Percentiles rank a stretch among this genome's conserved stretches.
Evolutionary conservation across 2,888 invertebrate genomes (phyloP).

Genomic region (Callyntrura sp.): DNA sequence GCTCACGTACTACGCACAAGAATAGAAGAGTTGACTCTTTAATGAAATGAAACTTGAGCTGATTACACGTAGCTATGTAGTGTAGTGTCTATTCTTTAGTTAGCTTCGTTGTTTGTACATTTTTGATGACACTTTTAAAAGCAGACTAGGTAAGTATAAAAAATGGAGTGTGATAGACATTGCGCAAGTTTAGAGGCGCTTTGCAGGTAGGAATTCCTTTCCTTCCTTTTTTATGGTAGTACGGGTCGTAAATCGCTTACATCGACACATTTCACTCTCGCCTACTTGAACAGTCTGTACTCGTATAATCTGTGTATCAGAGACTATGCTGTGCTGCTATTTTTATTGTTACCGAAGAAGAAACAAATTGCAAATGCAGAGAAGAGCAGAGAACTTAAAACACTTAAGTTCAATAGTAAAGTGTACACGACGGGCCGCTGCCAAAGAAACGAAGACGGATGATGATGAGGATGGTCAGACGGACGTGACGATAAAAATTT

Average conservation of each 20-base stretch:
- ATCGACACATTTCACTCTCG: constrained; percentile 50
- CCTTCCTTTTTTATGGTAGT: not conserved
- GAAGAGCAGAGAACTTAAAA: not conserved
- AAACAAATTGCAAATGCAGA: not conserved
- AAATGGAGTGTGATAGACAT: constrained; percentile 27
- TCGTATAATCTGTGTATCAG: not conserved
- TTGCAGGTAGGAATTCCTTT: not conserved
- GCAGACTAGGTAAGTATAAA: not conserved
- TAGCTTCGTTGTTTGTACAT: not conserved
- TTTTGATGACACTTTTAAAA: constrained; percentile 2
- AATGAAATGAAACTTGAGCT: constrained; percentile 33
- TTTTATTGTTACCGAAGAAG: too few species aligned
- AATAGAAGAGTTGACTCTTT: not conserved
- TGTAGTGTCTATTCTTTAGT: not conserved
- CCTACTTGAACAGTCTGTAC: constrained; percentile 15
- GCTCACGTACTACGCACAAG: not conserved
- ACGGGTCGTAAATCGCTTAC: not conserved
- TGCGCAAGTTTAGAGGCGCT: constrained; percentile 55
- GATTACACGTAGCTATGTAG: not conserved
- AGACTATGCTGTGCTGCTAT: not conserved
- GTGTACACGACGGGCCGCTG: not conserved
- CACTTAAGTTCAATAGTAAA: constrained; percentile 58
- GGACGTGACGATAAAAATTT: constrained; percentile 32
- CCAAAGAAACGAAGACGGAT: not conserved
- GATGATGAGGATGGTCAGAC: not conserved